These are phyloP conservation scores for Nothocercus nigrocapillus DNA, from an alignment of 2,113 vertebrate species.

Conservation along the genomic window DNA sequence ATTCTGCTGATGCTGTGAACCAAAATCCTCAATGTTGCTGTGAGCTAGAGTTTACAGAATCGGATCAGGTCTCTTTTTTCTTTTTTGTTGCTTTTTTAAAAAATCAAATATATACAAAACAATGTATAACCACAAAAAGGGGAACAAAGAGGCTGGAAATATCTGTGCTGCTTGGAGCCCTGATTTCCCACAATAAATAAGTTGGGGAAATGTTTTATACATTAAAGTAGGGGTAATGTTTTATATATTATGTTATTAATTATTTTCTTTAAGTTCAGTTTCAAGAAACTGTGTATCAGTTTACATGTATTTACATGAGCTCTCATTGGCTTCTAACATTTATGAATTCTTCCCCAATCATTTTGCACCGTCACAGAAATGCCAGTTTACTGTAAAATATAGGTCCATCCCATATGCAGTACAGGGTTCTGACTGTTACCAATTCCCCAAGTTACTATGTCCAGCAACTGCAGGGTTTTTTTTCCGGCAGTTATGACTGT, in stretches of 20 bases:
- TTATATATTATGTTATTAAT: constrained; percentile 35
- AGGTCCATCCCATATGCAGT: not conserved
- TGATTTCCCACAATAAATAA: constrained; percentile 16
- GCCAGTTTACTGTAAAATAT: not conserved
- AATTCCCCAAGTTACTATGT: not conserved
- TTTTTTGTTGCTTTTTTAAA: not conserved
- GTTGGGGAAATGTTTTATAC: not conserved
- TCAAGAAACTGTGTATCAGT: constrained; percentile 9
- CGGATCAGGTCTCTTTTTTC: not conserved
- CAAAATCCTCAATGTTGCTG: not conserved
- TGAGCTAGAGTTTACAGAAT: not conserved
- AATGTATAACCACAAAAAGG: not conserved
- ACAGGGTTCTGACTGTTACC: not conserved
- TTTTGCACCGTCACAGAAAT: not conserved
- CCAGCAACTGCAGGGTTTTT: not conserved
- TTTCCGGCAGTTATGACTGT: not conserved
- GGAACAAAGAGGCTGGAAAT: constrained; percentile 6
- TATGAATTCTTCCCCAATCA: not conserved
- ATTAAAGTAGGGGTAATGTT: constrained; percentile 28
- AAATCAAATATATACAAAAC: not conserved
- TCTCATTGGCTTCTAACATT: not conserved
- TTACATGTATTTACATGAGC: constrained; percentile 33
- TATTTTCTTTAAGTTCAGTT: constrained; percentile 42
- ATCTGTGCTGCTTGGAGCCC: not conserved
- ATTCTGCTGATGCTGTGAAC: not conserved